Conservation (phyloP, 2,797 vertebrate genomes). For the Chrysocyon brachyurus region DNA sequence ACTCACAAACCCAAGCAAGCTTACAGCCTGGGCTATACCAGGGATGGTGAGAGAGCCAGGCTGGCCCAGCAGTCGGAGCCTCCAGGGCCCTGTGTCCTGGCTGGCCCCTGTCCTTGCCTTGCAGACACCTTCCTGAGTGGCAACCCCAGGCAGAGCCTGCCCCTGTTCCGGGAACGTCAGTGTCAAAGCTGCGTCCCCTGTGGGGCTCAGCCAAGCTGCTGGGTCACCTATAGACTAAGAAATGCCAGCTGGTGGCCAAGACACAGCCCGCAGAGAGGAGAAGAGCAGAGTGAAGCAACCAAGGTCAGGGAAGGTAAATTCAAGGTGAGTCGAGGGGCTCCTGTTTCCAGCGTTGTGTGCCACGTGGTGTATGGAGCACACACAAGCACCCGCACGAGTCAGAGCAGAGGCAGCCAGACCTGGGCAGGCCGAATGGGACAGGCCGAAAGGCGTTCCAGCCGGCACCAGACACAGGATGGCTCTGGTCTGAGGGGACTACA, state of each 20-base stretch:
- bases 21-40: not conserved
- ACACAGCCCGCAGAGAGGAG: rapidly evolving
- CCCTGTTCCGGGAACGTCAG: not conserved
- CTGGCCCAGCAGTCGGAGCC: not conserved
- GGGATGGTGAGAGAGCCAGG: not conserved
- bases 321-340: too few relatives aligned
- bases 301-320: not conserved
- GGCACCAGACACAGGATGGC: rapidly evolving
- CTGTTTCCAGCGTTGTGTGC: rapidly evolving
- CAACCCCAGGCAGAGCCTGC: not conserved
- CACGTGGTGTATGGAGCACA: rapidly evolving
- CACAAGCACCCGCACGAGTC: rapidly evolving
- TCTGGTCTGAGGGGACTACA: not conserved
- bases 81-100: not conserved
- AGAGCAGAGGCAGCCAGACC: not conserved
- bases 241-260: not conserved
- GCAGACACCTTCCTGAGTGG: not conserved
- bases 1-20: not conserved
- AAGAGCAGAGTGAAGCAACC: not conserved
- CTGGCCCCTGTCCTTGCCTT: not conserved
- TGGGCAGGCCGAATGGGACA: rapidly evolving
- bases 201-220: not conserved
- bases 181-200: rapidly evolving
- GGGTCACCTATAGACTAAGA: not conserved
- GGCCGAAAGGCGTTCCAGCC: rapidly evolving